These are phyloP conservation scores for Ctenicera cuprea DNA, from an alignment of 2,888 invertebrate genomes.

Conservation along the genomic window DNA sequence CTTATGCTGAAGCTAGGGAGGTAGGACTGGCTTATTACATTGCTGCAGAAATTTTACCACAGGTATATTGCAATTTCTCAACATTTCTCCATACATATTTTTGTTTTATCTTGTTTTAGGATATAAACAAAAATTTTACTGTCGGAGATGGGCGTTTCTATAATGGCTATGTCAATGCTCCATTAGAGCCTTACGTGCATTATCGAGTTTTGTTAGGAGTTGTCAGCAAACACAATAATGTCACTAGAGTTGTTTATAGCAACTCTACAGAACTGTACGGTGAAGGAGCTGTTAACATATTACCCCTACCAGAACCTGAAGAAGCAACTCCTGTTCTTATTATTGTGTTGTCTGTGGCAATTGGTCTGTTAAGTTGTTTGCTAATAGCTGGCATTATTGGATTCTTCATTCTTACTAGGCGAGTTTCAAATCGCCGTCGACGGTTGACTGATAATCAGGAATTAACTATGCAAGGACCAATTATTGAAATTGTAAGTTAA, in stretches of 20 bases:
- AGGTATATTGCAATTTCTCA: constrained; percentile 67
- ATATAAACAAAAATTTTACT: constrained; percentile 80
- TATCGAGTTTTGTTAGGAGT: constrained; percentile 84
- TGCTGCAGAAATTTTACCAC: constrained; percentile 85
- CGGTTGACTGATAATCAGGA: constrained; percentile 79
- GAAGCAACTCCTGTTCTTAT: constrained; percentile 71
- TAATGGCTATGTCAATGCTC: constrained; percentile 86
- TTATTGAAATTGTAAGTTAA: constrained; percentile 79
- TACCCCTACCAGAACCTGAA: constrained; percentile 70
- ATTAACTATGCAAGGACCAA: constrained; percentile 85
- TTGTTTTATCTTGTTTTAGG: too few relatives aligned
- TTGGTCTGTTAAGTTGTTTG: constrained; percentile 81
- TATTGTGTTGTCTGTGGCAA: constrained; percentile 76
- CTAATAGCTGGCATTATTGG: constrained; percentile 79
- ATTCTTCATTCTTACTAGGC: constrained; percentile 77
- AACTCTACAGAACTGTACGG: constrained; percentile 68
- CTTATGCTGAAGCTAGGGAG: constrained; percentile 80
- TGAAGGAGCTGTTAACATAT: constrained; percentile 73
- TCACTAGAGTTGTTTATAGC: constrained; percentile 81
- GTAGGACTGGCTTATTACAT: constrained; percentile 87
- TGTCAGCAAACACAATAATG: constrained; percentile 80
- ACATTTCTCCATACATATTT: constrained; percentile 14
- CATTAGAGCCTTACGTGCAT: constrained; percentile 78
- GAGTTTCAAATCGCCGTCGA: constrained; percentile 71
- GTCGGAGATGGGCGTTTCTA: constrained; percentile 86